Evolutionary conservation across 1,140 invertebrate species (phyloP), one percentile per base, ranked within the genome.

Genomic region (Musca vetustissima): DNA sequence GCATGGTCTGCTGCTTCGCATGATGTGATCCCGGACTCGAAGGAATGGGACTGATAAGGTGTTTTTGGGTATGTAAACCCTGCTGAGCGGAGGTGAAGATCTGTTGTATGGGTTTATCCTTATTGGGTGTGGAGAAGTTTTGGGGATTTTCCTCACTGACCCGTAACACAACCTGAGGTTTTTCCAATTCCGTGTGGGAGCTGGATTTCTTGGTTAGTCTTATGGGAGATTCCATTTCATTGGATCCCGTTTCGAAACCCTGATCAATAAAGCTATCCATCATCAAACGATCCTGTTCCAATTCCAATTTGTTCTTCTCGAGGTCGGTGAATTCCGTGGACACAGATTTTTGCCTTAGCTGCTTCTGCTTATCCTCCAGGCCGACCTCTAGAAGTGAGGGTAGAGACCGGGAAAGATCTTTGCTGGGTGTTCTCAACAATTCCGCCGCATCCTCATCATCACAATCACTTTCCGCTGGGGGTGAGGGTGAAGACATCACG

Each of bases 191-290:
- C 6, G 49, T 1, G 11, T 13, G 6, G 14, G 32, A 43, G 1
- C 6, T 6, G 22, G 1, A 68, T 24, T 55, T 65, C 2, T 36
- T 8, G 15, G 53, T n/a, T 9, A 17, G 17, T n/a, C 50, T 43
- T 14, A 61, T 17, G 6, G 53, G 52, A 61, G 64, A 32, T n/a
- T 78, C 76, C n/a, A 75, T 71, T 52, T 78, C 74, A 36, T 80
- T 80, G 1, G 78, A 80, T 64, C 76, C 76, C 0, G 79, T 80
- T 66, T 80, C 78, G 21, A 80, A 80, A 49, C 79, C 78, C 65
- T 79, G 79, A 67, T 80, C 79, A 1, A 80, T 66, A 25, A 74
- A 77, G n/a, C 74, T 80, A 19, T 80, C 78, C 19, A 73, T 50
- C 25, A 72, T 32, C 17, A 43, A 7, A 13, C 53, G 49, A 6